Evolutionary conservation across 1,140 invertebrate genomes (phyloP).

Genomic region (Eupristina koningsbergeri): DNA sequence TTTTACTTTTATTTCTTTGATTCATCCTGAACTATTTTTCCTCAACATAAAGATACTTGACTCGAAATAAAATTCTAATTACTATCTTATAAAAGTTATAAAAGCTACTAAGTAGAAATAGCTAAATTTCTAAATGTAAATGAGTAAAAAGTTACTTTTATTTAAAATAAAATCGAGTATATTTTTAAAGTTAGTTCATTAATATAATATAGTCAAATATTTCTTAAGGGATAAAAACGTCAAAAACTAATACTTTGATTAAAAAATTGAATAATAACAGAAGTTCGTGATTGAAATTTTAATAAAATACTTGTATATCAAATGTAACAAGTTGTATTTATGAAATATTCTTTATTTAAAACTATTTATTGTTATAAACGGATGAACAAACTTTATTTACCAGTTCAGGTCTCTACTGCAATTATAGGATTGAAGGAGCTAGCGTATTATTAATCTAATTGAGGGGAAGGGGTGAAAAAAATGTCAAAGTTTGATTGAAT

Average conservation of each 20-base stretch:
- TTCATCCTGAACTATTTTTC: constrained; percentile 59
- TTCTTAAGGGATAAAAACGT: neutral
- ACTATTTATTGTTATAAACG: too few species aligned
- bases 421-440: too few species aligned
- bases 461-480: too few species aligned
- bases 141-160: neutral
- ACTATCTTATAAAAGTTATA: neutral
- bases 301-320: neutral
- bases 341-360: too few species aligned
- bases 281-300: too few species aligned
- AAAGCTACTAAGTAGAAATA: neutral
- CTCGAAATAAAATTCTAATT: neutral
- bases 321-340: too few species aligned
- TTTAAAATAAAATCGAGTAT: neutral
- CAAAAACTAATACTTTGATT: neutral
- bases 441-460: too few species aligned
- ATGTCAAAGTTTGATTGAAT: too few species aligned
- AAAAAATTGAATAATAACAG: neutral
- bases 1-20: too few species aligned
- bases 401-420: too few species aligned
- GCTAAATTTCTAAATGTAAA: neutral
- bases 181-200: neutral
- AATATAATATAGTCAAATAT: neutral
- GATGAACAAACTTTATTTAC: too few species aligned
- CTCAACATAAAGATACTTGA: neutral